phyloP scores from a whole-genome alignment of 2,888 invertebrate species.

The Limnephilus lunatus region DNA sequence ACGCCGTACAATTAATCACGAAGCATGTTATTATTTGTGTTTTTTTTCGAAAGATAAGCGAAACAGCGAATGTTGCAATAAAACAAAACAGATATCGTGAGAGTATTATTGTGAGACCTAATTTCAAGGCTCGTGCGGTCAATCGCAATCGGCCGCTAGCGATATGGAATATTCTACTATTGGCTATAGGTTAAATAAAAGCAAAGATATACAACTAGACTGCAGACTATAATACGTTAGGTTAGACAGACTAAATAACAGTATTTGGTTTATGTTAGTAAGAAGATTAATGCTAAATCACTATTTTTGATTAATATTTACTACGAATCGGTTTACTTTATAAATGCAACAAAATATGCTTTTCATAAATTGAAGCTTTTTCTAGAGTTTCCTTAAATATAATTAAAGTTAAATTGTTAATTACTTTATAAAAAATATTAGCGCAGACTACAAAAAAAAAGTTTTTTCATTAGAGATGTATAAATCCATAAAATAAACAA shows the following conservation, averaged over 20 bases:
- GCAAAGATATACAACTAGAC: not conserved
- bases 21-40: conserved; percentile 25
- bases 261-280: not conserved
- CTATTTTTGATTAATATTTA: too few species aligned
- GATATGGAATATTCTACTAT: not conserved
- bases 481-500: too few species aligned
- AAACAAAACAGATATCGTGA: conserved; percentile 61
- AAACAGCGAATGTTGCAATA: conserved; percentile 49
- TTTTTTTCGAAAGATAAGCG: conserved; percentile 48
- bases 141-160: conserved; percentile 50
- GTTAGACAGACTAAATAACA: not conserved
- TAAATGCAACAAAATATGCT: too few species aligned
- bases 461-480: too few species aligned
- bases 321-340: too few species aligned
- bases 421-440: too few species aligned
- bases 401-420: too few species aligned
- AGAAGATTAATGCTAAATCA: too few species aligned
- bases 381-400: too few species aligned
- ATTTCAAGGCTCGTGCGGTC: conserved; percentile 59
- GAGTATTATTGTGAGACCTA: conserved; percentile 57
- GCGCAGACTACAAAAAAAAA: too few species aligned
- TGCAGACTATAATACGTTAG: not conserved
- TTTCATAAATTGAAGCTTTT: too few species aligned
- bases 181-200: not conserved
- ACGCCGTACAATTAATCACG: conserved; percentile 49